phyloP scores from a whole-genome alignment of 2,113 vertebrate species.

The Hippocampus abdominalis region DNA sequence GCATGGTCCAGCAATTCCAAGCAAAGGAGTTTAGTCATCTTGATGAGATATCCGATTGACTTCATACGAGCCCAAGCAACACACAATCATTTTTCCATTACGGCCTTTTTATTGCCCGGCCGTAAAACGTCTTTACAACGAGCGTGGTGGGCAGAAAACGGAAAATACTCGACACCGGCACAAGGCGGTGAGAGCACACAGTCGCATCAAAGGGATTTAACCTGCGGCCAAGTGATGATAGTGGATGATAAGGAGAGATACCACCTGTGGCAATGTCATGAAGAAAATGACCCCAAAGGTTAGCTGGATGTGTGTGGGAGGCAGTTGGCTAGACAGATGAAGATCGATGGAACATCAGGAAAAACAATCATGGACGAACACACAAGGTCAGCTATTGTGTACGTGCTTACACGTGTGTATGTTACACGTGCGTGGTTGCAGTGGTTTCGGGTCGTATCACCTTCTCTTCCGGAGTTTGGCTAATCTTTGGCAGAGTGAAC shows the following conservation, averaged over 20 bases:
- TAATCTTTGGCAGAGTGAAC: constrained; percentile 32
- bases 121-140: constrained; percentile 19
- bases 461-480: constrained; percentile 13
- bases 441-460: constrained; percentile 4
- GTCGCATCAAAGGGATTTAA: constrained; percentile 45
- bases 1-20: not conserved
- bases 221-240: constrained; percentile 27
- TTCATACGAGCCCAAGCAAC: constrained; percentile 14
- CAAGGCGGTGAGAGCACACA: constrained; percentile 9
- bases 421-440: no score
- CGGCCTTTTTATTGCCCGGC: constrained; percentile 12
- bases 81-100: constrained; percentile 20
- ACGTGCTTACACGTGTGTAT: not conserved
- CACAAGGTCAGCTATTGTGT: not conserved
- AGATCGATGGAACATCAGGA: constrained; percentile 9
- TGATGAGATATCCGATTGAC: constrained; percentile 3
- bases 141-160: not conserved
- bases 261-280: constrained; percentile 26
- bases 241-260: constrained; percentile 22
- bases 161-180: not conserved
- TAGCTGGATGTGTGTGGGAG: constrained; percentile 7
- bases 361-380: constrained; percentile 2
- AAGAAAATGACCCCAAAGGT: constrained; percentile 17
- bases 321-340: constrained; percentile 15
- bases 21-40: constrained; percentile 14